These are phyloP conservation scores for Pectinophora gossypiella DNA, from an alignment of 1,140 invertebrate genomes.

Conservation along the genomic window DNA sequence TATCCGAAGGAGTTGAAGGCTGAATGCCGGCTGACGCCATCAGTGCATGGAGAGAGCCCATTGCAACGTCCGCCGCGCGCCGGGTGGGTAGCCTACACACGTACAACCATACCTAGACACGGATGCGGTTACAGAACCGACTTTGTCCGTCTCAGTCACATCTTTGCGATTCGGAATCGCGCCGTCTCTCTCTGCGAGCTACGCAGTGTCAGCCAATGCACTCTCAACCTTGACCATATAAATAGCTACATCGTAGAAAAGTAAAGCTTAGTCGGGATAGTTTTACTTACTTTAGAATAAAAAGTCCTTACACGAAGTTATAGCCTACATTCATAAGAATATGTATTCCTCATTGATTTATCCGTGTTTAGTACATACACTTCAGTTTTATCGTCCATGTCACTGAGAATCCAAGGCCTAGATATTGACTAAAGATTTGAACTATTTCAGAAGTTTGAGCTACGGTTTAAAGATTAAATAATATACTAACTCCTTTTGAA, in stretches of 20 bases:
- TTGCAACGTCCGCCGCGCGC: too few relatives aligned
- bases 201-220: background rate
- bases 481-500: too few relatives aligned
- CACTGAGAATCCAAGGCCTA: constrained; percentile 35
- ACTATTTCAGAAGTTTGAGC: too few relatives aligned
- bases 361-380: background rate
- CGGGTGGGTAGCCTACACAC: too few relatives aligned
- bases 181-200: background rate
- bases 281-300: constrained; percentile 52
- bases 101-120: too few relatives aligned
- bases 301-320: constrained; percentile 56
- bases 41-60: too few relatives aligned
- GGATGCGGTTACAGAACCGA: too few relatives aligned
- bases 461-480: too few relatives aligned
- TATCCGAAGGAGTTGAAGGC: background rate
- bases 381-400: constrained; percentile 53
- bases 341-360: constrained; percentile 37
- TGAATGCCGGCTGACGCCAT: background rate
- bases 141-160: too few relatives aligned
- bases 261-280: constrained; percentile 65
- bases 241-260: constrained; percentile 55
- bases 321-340: constrained; percentile 72
- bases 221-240: background rate
- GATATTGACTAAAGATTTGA: too few relatives aligned
- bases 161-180: too few relatives aligned